These are phyloP conservation scores for Petrocephalus sullivani DNA, from an alignment of 2,797 vertebrate species.

Conservation along the genomic window DNA sequence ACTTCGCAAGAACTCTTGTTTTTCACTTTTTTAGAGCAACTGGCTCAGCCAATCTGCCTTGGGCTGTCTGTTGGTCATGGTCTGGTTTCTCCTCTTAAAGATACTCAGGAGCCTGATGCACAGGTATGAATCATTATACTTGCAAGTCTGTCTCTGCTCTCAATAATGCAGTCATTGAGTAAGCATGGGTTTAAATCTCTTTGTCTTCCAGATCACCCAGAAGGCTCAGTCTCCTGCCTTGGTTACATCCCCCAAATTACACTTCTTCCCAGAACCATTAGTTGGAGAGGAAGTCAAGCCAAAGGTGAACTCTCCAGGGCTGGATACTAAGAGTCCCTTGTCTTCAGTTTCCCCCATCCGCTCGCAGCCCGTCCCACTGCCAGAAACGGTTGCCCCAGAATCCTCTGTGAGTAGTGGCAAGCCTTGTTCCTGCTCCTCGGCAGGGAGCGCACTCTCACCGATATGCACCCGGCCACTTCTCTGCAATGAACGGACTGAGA, in stretches of 20 bases:
- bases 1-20: background rate
- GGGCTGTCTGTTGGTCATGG: slow-evolving; percentile 44
- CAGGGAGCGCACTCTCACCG: slow-evolving; percentile 68
- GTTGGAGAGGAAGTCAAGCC: slow-evolving; percentile 46
- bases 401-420: slow-evolving; percentile 56
- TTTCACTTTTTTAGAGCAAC: slow-evolving; percentile 44
- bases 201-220: slow-evolving; percentile 36
- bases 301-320: slow-evolving; percentile 35
- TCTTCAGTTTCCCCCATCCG: slow-evolving; percentile 63
- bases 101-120: slow-evolving; percentile 36
- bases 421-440: slow-evolving; percentile 56
- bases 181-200: background rate
- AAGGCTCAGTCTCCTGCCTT: slow-evolving; percentile 31
- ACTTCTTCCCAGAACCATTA: slow-evolving; percentile 71
- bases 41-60: slow-evolving; percentile 32
- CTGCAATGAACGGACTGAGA: slow-evolving; percentile 51
- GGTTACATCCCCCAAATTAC: slow-evolving; percentile 55
- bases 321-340: slow-evolving; percentile 44
- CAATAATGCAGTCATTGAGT: background rate
- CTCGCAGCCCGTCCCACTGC: slow-evolving; percentile 72
- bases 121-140: slow-evolving; percentile 40
- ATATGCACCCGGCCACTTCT: slow-evolving; percentile 81
- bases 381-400: slow-evolving; percentile 60
- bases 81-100: slow-evolving; percentile 46
- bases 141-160: background rate